Conservation (phyloP, 1,140 invertebrate genomes). For the Aphaenogaster ashmeadi region DNA sequence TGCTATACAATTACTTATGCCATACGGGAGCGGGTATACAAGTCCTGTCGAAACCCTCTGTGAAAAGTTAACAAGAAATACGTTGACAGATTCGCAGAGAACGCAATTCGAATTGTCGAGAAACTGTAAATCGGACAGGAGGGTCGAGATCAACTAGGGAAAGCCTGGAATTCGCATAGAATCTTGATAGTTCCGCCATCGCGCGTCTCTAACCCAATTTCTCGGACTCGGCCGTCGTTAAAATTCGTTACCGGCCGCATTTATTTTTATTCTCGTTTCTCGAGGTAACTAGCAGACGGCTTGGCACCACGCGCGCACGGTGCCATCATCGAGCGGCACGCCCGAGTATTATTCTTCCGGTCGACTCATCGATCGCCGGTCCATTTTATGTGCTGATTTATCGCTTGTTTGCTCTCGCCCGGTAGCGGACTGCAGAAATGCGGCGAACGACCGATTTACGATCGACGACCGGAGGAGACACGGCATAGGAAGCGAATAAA, state of each 20-base stretch:
- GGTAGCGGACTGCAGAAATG: constrained; percentile 53
- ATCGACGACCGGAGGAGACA: constrained; percentile 49
- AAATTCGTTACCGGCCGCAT: constrained; percentile 33
- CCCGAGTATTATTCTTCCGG: constrained; percentile 76
- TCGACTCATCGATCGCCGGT: constrained; percentile 69
- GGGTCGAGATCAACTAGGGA: not conserved
- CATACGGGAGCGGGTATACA: not conserved
- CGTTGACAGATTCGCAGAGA: not conserved
- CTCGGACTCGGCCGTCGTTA: not conserved
- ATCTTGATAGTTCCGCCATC: not conserved
- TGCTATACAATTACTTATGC: not conserved
- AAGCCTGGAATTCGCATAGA: not conserved
- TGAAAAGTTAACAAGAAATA: constrained; percentile 2
- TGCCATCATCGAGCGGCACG: constrained; percentile 62
- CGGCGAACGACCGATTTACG: constrained; percentile 72
- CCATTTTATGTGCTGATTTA: constrained; percentile 68
- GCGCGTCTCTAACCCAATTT: constrained; percentile 3
- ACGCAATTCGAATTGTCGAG: not conserved
- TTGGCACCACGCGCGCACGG: constrained; percentile 65
- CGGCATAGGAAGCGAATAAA: constrained; percentile 9
- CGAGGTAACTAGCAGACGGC: constrained; percentile 71
- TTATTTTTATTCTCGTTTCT: constrained; percentile 67
- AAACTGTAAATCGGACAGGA: not conserved
- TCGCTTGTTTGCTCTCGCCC: constrained; percentile 72
- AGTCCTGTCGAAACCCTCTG: not conserved